These are phyloP conservation scores for Mola mola DNA, from an alignment of 2,113 vertebrate genomes.

Conservation along the genomic window DNA sequence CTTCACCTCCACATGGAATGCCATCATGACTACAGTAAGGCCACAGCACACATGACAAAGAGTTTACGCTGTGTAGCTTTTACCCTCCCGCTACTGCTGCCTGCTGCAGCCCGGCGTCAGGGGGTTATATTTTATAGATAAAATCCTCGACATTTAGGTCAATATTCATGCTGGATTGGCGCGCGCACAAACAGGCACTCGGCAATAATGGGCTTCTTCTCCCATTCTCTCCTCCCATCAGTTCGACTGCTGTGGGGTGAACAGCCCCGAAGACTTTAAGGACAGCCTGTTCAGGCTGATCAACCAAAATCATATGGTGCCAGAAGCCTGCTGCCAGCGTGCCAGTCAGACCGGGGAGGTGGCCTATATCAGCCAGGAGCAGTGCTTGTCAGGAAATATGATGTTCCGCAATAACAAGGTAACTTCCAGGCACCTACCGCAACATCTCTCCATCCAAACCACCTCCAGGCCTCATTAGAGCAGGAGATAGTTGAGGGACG, in stretches of 20 bases:
- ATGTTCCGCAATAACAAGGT: conserved; percentile 92
- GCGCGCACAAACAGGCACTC: conserved; percentile 46
- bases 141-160: conserved; percentile 61
- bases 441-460: conserved; percentile 46
- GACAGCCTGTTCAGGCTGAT: conserved; percentile 79
- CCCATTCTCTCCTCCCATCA: conserved; percentile 63
- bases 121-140: conserved; percentile 53
- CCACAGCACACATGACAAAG: conserved; percentile 36
- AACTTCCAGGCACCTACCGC: conserved; percentile 53
- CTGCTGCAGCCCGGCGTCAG: conserved; percentile 14
- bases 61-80: conserved; percentile 26
- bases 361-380: conserved; percentile 79
- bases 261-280: conserved; percentile 92
- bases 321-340: conserved; percentile 90
- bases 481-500: conserved; percentile 51
- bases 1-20: conserved; percentile 94
- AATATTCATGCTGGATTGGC: conserved; percentile 60
- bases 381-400: conserved; percentile 85
- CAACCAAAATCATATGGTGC: conserved; percentile 74
- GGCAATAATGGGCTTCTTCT: conserved; percentile 35
- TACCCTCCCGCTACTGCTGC: conserved; percentile 12
- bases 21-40: conserved; percentile 95
- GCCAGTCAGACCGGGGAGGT: conserved; percentile 81
- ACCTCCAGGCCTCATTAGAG: conserved; percentile 69
- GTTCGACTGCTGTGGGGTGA: conserved; percentile 97